Conservation (phyloP, 2,888 invertebrate genomes). For the Smittia aterrima region DNA sequence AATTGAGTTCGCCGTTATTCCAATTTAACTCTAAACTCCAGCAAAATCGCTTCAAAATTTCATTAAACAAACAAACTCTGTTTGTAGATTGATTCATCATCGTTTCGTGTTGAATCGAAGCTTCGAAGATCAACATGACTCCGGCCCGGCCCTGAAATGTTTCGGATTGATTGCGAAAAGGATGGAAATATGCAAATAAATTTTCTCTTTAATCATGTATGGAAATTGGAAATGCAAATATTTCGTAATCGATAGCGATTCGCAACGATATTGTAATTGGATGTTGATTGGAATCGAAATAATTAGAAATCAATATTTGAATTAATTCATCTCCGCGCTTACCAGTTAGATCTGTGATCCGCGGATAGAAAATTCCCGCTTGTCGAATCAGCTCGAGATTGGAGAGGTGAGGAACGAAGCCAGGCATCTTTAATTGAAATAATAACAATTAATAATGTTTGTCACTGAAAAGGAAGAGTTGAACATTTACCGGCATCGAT, state of each 20-base stretch:
- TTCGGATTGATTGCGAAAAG: constrained; percentile 26
- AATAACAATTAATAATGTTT: neutral
- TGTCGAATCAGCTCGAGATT: constrained; percentile 88
- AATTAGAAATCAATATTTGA: constrained; percentile 41
- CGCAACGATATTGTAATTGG: constrained; percentile 33
- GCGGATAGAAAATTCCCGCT: constrained; percentile 88
- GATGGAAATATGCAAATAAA: constrained; percentile 12
- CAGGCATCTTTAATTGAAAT: constrained; percentile 46
- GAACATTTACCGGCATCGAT: constrained; percentile 51
- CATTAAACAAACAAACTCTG: neutral
- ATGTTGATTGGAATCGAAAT: constrained; percentile 39
- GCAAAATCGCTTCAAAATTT: constrained; percentile 10
- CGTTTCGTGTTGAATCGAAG: constrained; percentile 2
- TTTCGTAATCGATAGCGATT: constrained; percentile 34
- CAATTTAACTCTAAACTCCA: neutral
- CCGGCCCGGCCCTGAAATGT: neutral
- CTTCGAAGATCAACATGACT: constrained; percentile 3
- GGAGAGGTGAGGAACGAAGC: constrained; percentile 69
- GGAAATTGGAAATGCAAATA: constrained; percentile 41
- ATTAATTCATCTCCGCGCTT: constrained; percentile 47
- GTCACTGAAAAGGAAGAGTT: constrained; percentile 56
- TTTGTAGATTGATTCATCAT: neutral
- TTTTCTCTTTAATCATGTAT: constrained; percentile 37
- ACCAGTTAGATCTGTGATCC: constrained; percentile 82
- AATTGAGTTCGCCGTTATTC: neutral